Conservation (phyloP, 2,797 vertebrate species). For the Coendou prehensilis region DNA sequence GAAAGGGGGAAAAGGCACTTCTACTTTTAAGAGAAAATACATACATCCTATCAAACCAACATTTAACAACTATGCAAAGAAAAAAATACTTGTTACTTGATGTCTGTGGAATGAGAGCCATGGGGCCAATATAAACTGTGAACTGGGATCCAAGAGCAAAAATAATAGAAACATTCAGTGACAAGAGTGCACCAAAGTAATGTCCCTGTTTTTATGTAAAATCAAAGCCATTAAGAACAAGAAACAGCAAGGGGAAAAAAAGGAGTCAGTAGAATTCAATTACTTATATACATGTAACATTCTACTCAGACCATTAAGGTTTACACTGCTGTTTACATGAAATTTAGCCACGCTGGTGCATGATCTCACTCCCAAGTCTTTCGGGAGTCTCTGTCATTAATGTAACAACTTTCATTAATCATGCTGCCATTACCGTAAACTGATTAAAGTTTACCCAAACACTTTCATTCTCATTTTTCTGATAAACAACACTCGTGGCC, state of each 20-base stretch:
- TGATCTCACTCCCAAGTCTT: neutral
- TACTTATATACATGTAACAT: neutral
- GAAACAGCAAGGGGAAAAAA: neutral
- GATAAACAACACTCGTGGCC: conserved; percentile 48
- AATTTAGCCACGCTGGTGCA: neutral
- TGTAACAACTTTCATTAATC: neutral
- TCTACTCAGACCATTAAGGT: conserved; percentile 30
- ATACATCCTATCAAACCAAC: conserved; percentile 45
- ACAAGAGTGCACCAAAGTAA: neutral
- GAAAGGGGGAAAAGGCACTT: neutral
- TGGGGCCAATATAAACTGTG: conserved; percentile 71
- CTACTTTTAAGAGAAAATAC: conserved; percentile 54
- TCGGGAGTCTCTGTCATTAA: neutral
- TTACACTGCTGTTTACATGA: neutral
- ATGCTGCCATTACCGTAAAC: neutral
- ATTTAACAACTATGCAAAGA: conserved; percentile 42
- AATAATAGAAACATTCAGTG: conserved; percentile 33
- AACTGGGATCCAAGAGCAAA: neutral
- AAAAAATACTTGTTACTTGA: conserved; percentile 66
- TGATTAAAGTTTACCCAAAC: neutral
- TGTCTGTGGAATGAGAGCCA: conserved; percentile 66
- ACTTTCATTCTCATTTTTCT: conserved; percentile 31
- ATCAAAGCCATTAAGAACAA: conserved; percentile 43
- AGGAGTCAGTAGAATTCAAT: neutral
- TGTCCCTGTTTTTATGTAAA: neutral